A percentile compares a stretch with the other conserved stretches of the same genome.
These are phyloP conservation scores for Holothuria leucospilota DNA, from an alignment of 53 echinoderm and acorn worm genomes.

Conservation along the genomic window DNA sequence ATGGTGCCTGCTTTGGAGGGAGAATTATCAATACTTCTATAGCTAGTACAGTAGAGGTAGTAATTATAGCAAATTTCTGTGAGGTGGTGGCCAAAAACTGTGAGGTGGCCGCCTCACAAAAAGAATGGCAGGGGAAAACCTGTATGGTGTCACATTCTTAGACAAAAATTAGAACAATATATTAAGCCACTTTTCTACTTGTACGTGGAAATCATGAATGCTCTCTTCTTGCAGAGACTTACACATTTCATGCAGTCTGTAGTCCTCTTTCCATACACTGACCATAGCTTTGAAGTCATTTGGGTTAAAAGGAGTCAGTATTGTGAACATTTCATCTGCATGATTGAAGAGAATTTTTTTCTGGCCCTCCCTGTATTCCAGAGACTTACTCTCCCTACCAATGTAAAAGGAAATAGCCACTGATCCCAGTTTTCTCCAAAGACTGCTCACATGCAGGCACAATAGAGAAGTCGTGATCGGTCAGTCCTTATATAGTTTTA, in stretches of 20 bases:
- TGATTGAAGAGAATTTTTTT: background rate
- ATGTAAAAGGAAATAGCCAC: background rate
- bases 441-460: background rate
- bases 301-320: background rate
- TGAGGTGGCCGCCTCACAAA: no score
- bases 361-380: background rate
- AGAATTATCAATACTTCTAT: no score
- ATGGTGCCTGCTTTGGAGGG: no score
- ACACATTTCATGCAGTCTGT: background rate
- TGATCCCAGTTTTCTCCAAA: background rate
- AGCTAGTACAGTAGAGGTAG: no score
- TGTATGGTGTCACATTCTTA: slow-evolving; percentile 27
- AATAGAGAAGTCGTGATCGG: background rate
- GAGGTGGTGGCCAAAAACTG: no score
- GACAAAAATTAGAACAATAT: slow-evolving; percentile 14
- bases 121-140: no score
- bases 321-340: background rate
- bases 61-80: no score
- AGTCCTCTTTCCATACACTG: slow-evolving; percentile 1
- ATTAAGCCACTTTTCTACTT: background rate
- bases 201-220: background rate
- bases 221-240: background rate
- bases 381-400: background rate
- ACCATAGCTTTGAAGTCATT: background rate
- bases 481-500: background rate